Conservation (phyloP, 1,140 invertebrate genomes). For the Ips nitidus region DNA sequence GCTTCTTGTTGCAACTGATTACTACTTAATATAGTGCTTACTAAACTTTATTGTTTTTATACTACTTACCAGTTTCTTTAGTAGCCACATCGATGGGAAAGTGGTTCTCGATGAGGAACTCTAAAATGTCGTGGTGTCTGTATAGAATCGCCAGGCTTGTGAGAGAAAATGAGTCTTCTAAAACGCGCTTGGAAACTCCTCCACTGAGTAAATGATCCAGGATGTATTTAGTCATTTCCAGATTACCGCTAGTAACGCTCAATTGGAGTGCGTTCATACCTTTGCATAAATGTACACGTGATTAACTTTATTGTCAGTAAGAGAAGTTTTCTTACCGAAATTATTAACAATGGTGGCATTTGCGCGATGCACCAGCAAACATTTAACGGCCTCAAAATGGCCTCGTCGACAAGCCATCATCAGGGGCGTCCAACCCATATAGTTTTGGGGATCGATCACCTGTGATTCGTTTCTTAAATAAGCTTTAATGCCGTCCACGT, state of each 20-base stretch:
- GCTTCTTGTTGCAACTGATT: conserved; percentile 81
- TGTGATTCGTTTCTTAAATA: conserved; percentile 32
- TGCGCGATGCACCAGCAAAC: conserved; percentile 51
- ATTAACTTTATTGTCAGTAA: neutral
- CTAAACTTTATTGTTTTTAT: neutral
- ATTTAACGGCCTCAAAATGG: conserved; percentile 51
- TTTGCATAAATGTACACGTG: conserved; percentile 20
- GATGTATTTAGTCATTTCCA: conserved; percentile 41
- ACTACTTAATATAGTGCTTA: neutral
- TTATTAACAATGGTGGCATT: conserved; percentile 53
- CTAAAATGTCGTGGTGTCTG: conserved; percentile 39
- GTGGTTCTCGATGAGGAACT: conserved; percentile 41
- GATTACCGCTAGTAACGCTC: conserved; percentile 43
- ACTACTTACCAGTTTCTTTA: neutral
- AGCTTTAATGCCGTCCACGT: conserved; percentile 34
- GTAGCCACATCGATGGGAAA: neutral
- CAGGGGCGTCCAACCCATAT: conserved; percentile 58
- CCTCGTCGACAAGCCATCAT: conserved; percentile 57
- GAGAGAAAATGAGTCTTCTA: conserved; percentile 44
- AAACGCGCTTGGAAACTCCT: conserved; percentile 44
- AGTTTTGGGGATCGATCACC: conserved; percentile 53
- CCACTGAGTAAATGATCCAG: conserved; percentile 45
- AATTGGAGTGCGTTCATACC: conserved; percentile 44
- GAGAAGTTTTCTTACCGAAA: conserved; percentile 49
- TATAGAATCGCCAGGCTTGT: conserved; percentile 46